Percentiles rank a stretch among this genome's conserved stretches.
phyloP scores from a whole-genome alignment of 1,140 invertebrate species.

The Lycorma delicatula region DNA sequence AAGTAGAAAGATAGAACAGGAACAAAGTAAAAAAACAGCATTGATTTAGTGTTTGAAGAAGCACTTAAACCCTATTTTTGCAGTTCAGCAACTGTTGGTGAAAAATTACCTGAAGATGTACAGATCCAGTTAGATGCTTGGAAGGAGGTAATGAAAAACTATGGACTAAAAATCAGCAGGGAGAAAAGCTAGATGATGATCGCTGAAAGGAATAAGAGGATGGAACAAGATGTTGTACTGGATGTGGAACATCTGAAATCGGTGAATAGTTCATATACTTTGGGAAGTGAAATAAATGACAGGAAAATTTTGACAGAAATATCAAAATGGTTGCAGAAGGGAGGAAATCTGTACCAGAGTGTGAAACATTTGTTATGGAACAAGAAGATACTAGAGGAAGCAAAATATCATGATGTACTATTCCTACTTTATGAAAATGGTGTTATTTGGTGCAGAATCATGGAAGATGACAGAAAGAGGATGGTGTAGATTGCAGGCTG shows the following conservation, averaged over 20 bases:
- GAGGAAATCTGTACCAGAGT: not conserved
- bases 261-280: not conserved
- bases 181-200: not conserved
- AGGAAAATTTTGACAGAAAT: not conserved
- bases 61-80: not conserved
- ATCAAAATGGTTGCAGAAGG: not conserved
- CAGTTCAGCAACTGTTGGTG: not conserved
- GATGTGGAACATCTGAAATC: not conserved
- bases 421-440: not conserved
- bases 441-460: not conserved
- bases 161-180: constrained; percentile 1
- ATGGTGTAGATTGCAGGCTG: not conserved
- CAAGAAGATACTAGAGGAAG: not conserved
- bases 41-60: not conserved
- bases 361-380: not conserved
- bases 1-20: not conserved
- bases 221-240: not conserved
- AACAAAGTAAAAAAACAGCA: not conserved
- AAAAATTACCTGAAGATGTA: not conserved
- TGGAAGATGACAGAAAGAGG: constrained; percentile 1
- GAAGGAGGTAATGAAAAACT: not conserved
- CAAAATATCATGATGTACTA: constrained; percentile 1
- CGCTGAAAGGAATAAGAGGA: not conserved
- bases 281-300: constrained; percentile 2
- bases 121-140: constrained; percentile 2